Percentiles rank a stretch among this genome's conserved stretches.
phyloP scores from a whole-genome alignment of 2,888 invertebrate genomes.

The Metacarcinus magister region DNA sequence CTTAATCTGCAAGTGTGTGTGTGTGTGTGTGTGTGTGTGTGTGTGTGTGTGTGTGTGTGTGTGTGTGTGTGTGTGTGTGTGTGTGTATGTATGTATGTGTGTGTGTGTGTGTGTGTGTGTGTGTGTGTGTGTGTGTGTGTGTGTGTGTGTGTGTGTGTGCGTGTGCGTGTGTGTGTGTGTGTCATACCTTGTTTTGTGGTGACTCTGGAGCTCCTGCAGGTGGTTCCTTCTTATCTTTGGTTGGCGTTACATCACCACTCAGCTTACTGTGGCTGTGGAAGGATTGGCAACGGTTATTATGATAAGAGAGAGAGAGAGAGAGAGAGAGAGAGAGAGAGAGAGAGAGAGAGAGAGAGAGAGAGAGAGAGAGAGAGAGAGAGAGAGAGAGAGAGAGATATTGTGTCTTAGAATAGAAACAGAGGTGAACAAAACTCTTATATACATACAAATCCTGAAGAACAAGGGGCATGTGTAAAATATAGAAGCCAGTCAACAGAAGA shows the following conservation, averaged over 20 bases:
- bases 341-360: conserved; percentile 51
- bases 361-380: conserved; percentile 52
- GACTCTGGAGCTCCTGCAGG: conserved; percentile 70
- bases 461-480: too few species aligned
- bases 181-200: conserved; percentile 70
- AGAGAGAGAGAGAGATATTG: conserved; percentile 28
- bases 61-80: conserved; percentile 21
- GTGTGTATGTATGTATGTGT: conserved; percentile 15
- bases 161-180: conserved; percentile 20
- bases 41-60: conserved; percentile 26
- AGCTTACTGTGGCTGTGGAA: conserved; percentile 73
- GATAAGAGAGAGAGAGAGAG: conserved; percentile 27
- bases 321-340: conserved; percentile 48
- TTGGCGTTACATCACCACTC: conserved; percentile 73
- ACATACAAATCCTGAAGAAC: too few species aligned
- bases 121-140: conserved; percentile 32
- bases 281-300: not conserved
- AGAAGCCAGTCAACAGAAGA: not conserved
- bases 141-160: conserved; percentile 16
- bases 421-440: not conserved
- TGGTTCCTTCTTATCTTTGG: conserved; percentile 65
- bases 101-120: conserved; percentile 33
- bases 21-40: conserved; percentile 39
- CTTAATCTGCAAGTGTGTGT: not conserved
- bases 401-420: not conserved